Base-by-base conservation (phyloP, 2,888 invertebrate species). In the Gnatocerus cornutus region DNA sequence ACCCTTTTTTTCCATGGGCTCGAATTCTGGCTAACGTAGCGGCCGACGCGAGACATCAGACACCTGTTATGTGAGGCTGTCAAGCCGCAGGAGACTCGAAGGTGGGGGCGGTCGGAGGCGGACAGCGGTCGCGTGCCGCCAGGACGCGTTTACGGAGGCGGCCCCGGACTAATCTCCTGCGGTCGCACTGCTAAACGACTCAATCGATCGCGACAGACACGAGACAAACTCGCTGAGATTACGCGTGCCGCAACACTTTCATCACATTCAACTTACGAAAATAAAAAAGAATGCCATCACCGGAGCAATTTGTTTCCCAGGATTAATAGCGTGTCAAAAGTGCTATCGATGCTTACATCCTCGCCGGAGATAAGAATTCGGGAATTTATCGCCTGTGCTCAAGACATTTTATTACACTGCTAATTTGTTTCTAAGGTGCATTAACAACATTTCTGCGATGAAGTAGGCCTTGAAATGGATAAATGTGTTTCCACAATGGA, bases 61-160 rank as follows among this genome's bases (percentile, higher is more conserved):
- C 72, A 72, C 72, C 72, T 72, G 72, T 72, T 72, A 61, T 30
- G 27, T 33, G 52, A 58, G 53, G 45, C 56, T 48, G 43, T 65
- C 58, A 45, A 59, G 50, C 48, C 45, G 66, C 43, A 50, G 52
- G 68, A 21, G 21, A 48, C 39, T 62, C 48, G 41, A n/a, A 30
- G 53, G 45, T 16, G 53, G 61, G 50, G 66, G 59, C 33, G 61
- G 46, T 14, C 76, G 78, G 78, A 71, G 79, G 81, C 80, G 81
- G 82, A 82, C 83, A 83, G 80, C 81, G 81, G 82, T 82, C 83
- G 83, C 83, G 83, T 82, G 83, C 82, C 82, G 77, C 73, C 76
- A 68, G 69, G 66, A 43, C 73, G 70, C 69, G 71, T 56, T 67
- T 67, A 61, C 68, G 78, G 77, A 73, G 77, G 77, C 77, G 77